phyloP scores from a whole-genome alignment of 2,113 vertebrate genomes.

The Corythoichthys haematopterus region DNA sequence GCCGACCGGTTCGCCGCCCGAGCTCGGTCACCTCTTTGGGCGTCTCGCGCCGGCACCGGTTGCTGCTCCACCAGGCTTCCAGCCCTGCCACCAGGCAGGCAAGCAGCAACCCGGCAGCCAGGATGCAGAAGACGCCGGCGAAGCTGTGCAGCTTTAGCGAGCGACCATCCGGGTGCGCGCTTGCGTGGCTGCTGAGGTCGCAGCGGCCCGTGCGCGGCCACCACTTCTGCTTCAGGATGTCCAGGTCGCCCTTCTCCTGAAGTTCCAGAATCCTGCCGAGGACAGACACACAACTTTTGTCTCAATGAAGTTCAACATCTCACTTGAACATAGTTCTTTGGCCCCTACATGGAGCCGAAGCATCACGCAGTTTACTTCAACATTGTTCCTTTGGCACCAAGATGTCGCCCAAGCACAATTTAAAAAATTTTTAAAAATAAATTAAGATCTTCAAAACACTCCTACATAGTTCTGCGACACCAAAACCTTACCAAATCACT shows the following conservation, averaged over 20 bases:
- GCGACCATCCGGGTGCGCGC: constrained; percentile 82
- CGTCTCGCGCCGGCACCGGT: constrained; percentile 90
- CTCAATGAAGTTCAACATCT: neutral
- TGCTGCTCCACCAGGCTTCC: constrained; percentile 96
- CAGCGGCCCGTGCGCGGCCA: constrained; percentile 93
- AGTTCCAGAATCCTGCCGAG: constrained; percentile 89
- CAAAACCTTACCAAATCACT: neutral
- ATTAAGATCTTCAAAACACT: neutral
- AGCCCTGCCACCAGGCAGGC: constrained; percentile 94
- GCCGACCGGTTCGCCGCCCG: constrained; percentile 68
- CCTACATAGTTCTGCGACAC: neutral
- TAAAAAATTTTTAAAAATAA: neutral
- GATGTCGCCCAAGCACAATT: no score
- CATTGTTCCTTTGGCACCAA: no score
- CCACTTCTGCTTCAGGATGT: constrained; percentile 98
- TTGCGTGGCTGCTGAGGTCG: constrained; percentile 81
- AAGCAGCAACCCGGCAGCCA: constrained; percentile 93
- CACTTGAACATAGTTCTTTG: neutral
- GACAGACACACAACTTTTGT: neutral
- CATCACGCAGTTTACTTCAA: neutral
- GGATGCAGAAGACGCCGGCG: constrained; percentile 95
- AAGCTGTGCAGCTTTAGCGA: constrained; percentile 97
- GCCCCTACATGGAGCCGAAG: neutral
- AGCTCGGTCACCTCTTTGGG: constrained; percentile 92
- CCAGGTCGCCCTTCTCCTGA: constrained; percentile 93